Conservation (phyloP, 2,888 invertebrate species). For the Heliconius cydno region DNA sequence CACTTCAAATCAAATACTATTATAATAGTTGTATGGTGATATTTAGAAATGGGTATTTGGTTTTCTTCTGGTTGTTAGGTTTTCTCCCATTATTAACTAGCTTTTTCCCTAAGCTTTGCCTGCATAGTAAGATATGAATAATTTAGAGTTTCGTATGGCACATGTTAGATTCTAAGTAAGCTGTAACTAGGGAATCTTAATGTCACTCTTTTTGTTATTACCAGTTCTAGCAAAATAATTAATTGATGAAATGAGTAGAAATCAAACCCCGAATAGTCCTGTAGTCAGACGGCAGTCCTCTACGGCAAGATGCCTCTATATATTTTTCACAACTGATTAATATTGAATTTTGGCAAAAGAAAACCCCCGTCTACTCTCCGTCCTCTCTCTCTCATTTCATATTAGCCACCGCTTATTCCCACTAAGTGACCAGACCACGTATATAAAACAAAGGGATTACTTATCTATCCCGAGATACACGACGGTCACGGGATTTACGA, state of each 20-base stretch:
- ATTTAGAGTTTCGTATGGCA: not conserved
- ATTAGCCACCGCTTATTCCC: not conserved
- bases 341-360: not conserved
- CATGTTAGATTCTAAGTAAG: no score
- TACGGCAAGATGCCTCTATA: not conserved
- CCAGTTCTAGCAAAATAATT: no score
- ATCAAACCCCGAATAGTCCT: not conserved
- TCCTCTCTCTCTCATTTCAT: no score
- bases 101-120: not conserved
- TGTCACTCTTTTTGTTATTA: not conserved
- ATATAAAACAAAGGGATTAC: constrained; percentile 46
- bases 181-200: not conserved
- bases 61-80: not conserved
- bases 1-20: constrained; percentile 3
- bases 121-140: not conserved
- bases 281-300: not conserved
- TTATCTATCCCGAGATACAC: constrained; percentile 52
- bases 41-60: not conserved
- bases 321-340: not conserved
- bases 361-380: not conserved
- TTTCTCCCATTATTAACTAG: not conserved
- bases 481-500: constrained; percentile 53
- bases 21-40: not conserved
- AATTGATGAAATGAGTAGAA: no score
- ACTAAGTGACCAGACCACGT: constrained; percentile 16